Evolutionary conservation across 2,888 invertebrate species (phyloP).

Genomic region (Hirtodrosophila duncani): DNA sequence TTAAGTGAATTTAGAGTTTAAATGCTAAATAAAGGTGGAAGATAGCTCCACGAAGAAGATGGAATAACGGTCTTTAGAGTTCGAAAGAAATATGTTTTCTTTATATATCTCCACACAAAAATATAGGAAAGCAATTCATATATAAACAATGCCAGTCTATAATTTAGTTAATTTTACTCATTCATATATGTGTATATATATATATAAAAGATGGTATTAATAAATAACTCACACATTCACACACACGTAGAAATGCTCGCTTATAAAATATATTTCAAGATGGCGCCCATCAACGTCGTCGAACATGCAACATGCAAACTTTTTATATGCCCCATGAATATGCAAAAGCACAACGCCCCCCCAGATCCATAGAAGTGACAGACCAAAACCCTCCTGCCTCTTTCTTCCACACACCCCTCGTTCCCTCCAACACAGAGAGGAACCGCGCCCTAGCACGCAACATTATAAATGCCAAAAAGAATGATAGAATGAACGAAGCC

Average conservation of each 20-base stretch:
- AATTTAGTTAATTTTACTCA: slow-evolving; percentile 6
- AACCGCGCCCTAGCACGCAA: slow-evolving; percentile 59
- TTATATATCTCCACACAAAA: too few species aligned
- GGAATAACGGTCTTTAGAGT: too few species aligned
- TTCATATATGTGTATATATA: background rate
- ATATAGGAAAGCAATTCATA: too few species aligned
- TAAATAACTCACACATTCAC: slow-evolving; percentile 28
- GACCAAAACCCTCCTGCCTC: too few species aligned
- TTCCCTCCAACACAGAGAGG: slow-evolving; percentile 14
- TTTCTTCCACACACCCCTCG: background rate
- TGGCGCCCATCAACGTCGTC: slow-evolving; percentile 58
- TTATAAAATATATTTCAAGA: slow-evolving; percentile 45
- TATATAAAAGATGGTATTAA: slow-evolving; percentile 33
- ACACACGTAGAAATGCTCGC: background rate
- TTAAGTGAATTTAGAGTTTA: too few species aligned
- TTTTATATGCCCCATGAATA: slow-evolving; percentile 49
- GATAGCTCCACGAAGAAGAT: too few species aligned
- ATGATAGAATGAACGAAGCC: slow-evolving; percentile 22
- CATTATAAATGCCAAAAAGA: slow-evolving; percentile 54
- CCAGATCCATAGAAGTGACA: too few species aligned
- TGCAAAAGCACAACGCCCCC: slow-evolving; percentile 42
- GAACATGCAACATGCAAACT: slow-evolving; percentile 62
- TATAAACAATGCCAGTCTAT: too few species aligned
- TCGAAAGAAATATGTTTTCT: too few species aligned
- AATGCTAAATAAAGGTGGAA: too few species aligned